phyloP scores from a whole-genome alignment of 2,797 vertebrate genomes.

The Lacerta viridis region DNA sequence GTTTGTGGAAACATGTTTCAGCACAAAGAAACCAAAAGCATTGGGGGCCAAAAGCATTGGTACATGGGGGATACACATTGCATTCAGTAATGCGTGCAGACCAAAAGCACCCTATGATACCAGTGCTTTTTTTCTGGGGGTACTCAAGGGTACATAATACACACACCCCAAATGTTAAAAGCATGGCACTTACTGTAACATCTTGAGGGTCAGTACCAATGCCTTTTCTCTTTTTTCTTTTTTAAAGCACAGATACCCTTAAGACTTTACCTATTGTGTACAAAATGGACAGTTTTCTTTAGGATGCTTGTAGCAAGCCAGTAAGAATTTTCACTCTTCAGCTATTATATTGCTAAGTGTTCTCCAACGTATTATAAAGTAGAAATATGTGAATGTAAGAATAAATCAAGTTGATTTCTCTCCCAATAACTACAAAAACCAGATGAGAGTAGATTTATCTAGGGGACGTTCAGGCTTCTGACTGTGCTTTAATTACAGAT shows the following conservation, averaged over 20 bases:
- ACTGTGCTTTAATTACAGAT: slow-evolving; percentile 70
- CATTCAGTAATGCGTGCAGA: not conserved
- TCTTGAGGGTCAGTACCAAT: too few species aligned
- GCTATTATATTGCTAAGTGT: slow-evolving; percentile 47
- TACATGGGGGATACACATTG: not conserved
- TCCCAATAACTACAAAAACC: slow-evolving; percentile 60
- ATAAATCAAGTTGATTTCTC: slow-evolving; percentile 68
- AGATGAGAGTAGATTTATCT: slow-evolving; percentile 70
- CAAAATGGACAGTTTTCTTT: slow-evolving; percentile 47
- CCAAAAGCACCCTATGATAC: not conserved
- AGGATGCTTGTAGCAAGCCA: slow-evolving; percentile 45
- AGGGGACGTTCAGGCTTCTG: slow-evolving; percentile 59
- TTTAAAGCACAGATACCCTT: too few species aligned
- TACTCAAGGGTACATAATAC: not conserved
- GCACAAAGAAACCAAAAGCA: not conserved
- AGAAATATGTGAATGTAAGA: slow-evolving; percentile 52
- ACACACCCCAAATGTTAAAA: too few species aligned
- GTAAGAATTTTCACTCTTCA: slow-evolving; percentile 63
- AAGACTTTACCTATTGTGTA: not conserved
- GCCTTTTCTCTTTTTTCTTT: too few species aligned
- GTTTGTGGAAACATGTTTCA: not conserved
- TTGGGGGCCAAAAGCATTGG: not conserved
- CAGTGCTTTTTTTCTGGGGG: not conserved
- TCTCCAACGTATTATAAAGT: slow-evolving; percentile 65
- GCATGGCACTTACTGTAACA: too few species aligned